Conservation (phyloP, 2,797 vertebrate species). For the Gallinago solitaria region DNA sequence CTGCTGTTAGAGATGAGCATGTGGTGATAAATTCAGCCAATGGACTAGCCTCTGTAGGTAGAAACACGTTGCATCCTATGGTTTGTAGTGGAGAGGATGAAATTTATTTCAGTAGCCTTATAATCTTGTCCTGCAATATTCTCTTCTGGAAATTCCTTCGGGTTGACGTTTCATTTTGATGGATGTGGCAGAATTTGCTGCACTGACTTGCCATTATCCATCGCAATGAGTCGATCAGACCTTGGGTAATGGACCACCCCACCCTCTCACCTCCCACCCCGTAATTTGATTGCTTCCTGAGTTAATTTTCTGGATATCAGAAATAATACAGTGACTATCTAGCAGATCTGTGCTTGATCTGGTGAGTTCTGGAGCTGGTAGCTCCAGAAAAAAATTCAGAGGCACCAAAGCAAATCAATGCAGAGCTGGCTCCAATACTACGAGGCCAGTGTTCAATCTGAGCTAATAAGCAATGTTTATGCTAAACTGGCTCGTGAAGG, state of each 20-base stretch:
- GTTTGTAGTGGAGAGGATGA: background rate
- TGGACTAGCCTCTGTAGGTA: background rate
- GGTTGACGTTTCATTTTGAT: background rate
- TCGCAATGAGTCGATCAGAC: background rate
- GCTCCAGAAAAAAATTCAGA: background rate
- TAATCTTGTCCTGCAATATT: background rate
- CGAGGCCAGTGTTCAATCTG: background rate
- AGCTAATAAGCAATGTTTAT: background rate
- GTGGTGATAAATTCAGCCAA: background rate
- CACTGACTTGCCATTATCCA: background rate
- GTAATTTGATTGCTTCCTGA: background rate
- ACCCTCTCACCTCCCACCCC: rapidly evolving
- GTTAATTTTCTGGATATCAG: background rate
- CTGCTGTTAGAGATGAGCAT: background rate
- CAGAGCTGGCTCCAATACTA: background rate
- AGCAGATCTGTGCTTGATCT: background rate
- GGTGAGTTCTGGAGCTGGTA: background rate
- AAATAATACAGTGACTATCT: background rate
- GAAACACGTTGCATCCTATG: background rate
- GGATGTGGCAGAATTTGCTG: background rate
- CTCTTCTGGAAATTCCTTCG: background rate
- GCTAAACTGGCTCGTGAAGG: background rate
- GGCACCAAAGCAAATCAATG: background rate
- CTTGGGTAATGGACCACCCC: background rate
- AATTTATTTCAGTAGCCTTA: background rate